Evolutionary conservation across 1,140 invertebrate genomes (phyloP), one percentile per base, ranked within the genome.

Genomic region (Aphidius ervi): DNA sequence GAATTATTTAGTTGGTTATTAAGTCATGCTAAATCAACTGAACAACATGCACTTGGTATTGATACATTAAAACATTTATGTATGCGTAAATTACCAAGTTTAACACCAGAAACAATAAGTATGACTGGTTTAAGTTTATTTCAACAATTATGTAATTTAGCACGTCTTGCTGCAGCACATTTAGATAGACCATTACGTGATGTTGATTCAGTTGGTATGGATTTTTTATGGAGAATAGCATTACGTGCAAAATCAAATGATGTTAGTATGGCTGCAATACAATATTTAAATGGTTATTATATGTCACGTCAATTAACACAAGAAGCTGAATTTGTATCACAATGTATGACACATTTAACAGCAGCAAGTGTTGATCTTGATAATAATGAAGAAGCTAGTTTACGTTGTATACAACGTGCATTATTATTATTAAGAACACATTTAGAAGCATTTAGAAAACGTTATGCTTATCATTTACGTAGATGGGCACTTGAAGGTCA

Each of bases 201-300:
- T 20, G 75, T 78, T 0, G 81, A 82, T 58, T 79, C 77, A 2
- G 84, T 91, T 39, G 93, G 92, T 9, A 95, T 96, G 89, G 90
- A 94, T 76, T 93, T 96, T 70, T 78, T 97, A 20, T 97, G 94
- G 94, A 91, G 90, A 73, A 95, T 97, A 63, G 94, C 94, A 1
- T 77, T 97, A 1, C 82, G 89, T 64, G 93, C 93, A 1, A 88
- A 88, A 63, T 95, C 90, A 73, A 94, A 92, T 46, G 93, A 97
- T 74, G 94, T 97, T 1, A 95, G 92, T 63, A 89, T 95, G 86
- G 8, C 93, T 5, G 93, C 94, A 1, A 97, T 96, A 61, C 92
- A 96, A 70, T 94, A 94, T 72, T 81, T 97, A 42, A 97, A 96
- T 72, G 88, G 88, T 67, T 95, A 93, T 70, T 97, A 96, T 76